A percentile compares a stretch with the other conserved stretches of the same genome.
phyloP scores from a whole-genome alignment of 1,140 invertebrate species.

The Ceratina australensis region DNA sequence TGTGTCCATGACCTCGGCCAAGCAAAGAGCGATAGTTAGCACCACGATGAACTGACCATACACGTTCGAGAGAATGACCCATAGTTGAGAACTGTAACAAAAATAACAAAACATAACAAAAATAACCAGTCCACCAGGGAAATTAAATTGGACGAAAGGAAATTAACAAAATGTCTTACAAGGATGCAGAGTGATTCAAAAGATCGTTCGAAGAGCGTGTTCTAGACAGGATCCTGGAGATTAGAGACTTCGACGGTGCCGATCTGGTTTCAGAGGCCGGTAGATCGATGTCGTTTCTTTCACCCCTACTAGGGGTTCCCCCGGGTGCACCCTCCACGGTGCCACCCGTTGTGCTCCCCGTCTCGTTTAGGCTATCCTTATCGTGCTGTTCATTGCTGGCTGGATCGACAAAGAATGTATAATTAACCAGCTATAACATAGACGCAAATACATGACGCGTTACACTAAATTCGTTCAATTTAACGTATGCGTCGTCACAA shows the following conservation, averaged over 20 bases:
- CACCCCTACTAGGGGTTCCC: conserved; percentile 63
- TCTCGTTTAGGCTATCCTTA: conserved; percentile 80
- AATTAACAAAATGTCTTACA: conserved; percentile 62
- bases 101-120: too few relatives aligned
- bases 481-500: too few relatives aligned
- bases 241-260: conserved; percentile 67
- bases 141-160: not conserved
- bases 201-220: conserved; percentile 68
- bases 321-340: conserved; percentile 67
- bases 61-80: conserved; percentile 82
- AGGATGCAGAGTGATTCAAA: conserved; percentile 72
- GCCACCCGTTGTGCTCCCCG: conserved; percentile 73
- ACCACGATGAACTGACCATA: conserved; percentile 84
- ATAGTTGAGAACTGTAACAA: conserved; percentile 80
- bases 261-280: conserved; percentile 43
- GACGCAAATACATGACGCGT: too few relatives aligned
- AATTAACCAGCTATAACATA: not conserved
- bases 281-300: conserved; percentile 49
- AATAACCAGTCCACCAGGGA: too few relatives aligned
- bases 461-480: too few relatives aligned
- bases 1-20: conserved; percentile 83
- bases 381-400: conserved; percentile 79
- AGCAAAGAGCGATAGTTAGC: conserved; percentile 81
- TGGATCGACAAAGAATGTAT: conserved; percentile 48
- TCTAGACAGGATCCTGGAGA: conserved; percentile 72